Evolutionary conservation across 2,888 invertebrate genomes (phyloP), one percentile per base, ranked within the genome.

Genomic region (Caenorhabditis panamensis): DNA sequence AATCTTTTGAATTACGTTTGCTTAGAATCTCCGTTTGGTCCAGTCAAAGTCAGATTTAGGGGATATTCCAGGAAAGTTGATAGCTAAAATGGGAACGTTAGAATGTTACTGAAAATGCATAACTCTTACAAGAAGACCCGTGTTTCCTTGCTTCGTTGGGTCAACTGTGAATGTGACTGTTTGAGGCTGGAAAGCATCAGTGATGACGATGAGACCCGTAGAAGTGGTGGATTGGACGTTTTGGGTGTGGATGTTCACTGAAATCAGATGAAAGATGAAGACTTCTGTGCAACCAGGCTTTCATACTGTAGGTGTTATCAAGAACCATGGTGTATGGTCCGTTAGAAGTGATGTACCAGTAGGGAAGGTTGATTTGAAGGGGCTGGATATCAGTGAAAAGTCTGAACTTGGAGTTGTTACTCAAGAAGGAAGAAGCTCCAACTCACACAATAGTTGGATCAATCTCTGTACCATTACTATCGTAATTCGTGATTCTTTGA

Each of bases 251-350:
- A 28, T 5, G n/a, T 54, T 5, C 54, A 28, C 54, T 54, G 28
- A 54, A 54, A 28, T 16, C n/a, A n/a, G n/a, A n/a, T n/a, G n/a
- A n/a, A n/a, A n/a, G n/a, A n/a, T n/a, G n/a, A n/a, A n/a, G n/a
- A n/a, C n/a, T n/a, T n/a, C n/a, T n/a, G n/a, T n/a, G n/a, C n/a
- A n/a, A n/a, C n/a, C n/a, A n/a, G n/a, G n/a, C n/a, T n/a, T n/a
- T n/a, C n/a, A n/a, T n/a, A 54, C 54, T 28, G 54, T 54, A 54
- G 26, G n/a, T 54, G 28, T n/a, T 54, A n/a, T 54, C 54, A 1
- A 54, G 11, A 26, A 6, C n/a, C 54, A 54, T 54, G 28, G 6
- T 28, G 54, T 8, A 54, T 1, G 54, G 28, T 1, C 54, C 54
- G 22, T 54, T 28, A 0, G 54, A 11, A 6, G 54, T 54, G n/a